These are phyloP conservation scores for Trichoplusia ni DNA, from an alignment of 1,140 invertebrate genomes.

Conservation along the genomic window DNA sequence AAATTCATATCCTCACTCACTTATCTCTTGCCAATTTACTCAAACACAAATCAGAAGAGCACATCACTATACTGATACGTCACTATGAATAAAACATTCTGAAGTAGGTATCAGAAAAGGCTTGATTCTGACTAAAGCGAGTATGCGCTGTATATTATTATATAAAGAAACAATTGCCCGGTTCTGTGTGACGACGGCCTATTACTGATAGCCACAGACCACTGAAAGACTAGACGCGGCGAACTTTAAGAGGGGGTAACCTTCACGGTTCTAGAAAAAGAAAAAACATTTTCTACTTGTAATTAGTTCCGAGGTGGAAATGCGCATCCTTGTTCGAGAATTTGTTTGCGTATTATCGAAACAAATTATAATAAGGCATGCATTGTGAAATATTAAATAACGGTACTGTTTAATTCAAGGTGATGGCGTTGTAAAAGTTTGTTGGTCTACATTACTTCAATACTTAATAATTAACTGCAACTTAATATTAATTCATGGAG, in stretches of 20 bases:
- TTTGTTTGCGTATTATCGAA: not conserved
- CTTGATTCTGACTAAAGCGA: conserved; percentile 1
- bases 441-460: no score
- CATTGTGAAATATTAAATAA: not conserved
- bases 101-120: conserved; percentile 3
- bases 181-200: conserved; percentile 13
- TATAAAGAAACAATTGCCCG: conserved; percentile 9
- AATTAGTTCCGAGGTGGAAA: conserved; percentile 5
- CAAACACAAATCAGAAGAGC: conserved; percentile 31
- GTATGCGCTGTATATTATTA: not conserved
- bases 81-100: conserved; percentile 3
- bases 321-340: conserved; percentile 10
- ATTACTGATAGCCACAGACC: conserved; percentile 19
- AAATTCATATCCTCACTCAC: conserved; percentile 7
- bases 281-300: not conserved
- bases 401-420: no score
- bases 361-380: not conserved
- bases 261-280: conserved; percentile 25
- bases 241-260: not conserved
- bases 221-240: conserved; percentile 8
- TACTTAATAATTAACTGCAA: no score
- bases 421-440: no score
- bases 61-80: conserved; percentile 6
- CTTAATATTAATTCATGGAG: no score
- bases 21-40: conserved; percentile 21